Conservation (phyloP, 1,140 invertebrate species). For the Lithobius niger region DNA sequence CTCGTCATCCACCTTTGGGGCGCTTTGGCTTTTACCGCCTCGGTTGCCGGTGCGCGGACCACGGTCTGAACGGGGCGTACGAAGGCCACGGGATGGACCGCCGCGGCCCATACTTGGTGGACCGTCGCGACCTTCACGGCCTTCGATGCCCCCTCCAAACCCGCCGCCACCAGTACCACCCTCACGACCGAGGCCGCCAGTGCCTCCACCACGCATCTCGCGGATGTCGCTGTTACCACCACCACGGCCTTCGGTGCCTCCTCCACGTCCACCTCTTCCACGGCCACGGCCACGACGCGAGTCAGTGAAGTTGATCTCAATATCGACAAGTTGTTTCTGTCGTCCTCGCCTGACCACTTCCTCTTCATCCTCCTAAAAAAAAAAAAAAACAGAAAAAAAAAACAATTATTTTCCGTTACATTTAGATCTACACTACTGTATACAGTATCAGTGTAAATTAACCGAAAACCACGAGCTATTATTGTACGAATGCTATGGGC, state of each 20-base stretch:
- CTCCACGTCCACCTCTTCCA: constrained; percentile 33
- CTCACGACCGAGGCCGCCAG: too few relatives aligned
- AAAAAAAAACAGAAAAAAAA: too few relatives aligned
- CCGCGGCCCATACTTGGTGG: constrained; percentile 17
- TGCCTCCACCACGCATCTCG: constrained; percentile 18
- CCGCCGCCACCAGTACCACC: constrained; percentile 16
- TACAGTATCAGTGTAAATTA: too few relatives aligned
- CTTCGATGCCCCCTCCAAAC: constrained; percentile 16
- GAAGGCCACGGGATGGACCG: constrained; percentile 11
- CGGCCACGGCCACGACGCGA: constrained; percentile 52
- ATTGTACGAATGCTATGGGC: too few relatives aligned
- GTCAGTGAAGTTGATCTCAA: constrained; percentile 79
- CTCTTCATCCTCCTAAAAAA: background rate
- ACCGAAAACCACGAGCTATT: too few relatives aligned
- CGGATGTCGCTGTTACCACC: constrained; percentile 20
- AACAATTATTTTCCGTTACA: too few relatives aligned
- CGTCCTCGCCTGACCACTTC: constrained; percentile 52
- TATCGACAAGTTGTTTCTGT: constrained; percentile 71
- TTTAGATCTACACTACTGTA: background rate
- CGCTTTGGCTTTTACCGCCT: constrained; percentile 40
- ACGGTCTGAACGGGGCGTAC: constrained; percentile 1
- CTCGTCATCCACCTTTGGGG: constrained; percentile 89
- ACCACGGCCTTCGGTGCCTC: constrained; percentile 33
- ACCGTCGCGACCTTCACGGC: constrained; percentile 22
- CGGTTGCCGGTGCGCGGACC: constrained; percentile 15